Conservation (phyloP, 1,140 invertebrate genomes). For the Chrysoperla carnea region DNA sequence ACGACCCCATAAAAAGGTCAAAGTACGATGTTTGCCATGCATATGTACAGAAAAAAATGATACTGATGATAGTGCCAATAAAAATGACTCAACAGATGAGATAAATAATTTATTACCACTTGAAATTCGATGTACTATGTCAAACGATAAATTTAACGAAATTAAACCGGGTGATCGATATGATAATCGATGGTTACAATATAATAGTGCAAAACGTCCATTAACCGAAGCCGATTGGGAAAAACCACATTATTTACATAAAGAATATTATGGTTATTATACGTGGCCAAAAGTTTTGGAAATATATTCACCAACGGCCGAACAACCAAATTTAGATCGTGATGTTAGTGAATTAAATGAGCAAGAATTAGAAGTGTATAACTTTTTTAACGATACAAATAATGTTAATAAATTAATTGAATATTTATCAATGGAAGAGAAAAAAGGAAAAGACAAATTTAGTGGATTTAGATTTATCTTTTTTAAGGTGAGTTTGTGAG, state of each 20-base stretch:
- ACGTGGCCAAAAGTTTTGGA: constrained; percentile 53
- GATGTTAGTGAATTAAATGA: constrained; percentile 28
- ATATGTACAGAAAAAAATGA: no score
- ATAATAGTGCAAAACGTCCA: constrained; percentile 37
- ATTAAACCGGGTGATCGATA: constrained; percentile 29
- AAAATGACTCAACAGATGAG: no score
- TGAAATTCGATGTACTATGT: no score
- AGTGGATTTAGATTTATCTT: constrained; percentile 41
- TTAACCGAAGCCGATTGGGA: constrained; percentile 57
- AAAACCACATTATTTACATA: constrained; percentile 43
- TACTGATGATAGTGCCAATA: no score
- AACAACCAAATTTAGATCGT: constrained; percentile 36
- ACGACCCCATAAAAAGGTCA: constrained; percentile 39
- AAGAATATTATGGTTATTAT: constrained; percentile 58
- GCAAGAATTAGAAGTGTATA: constrained; percentile 42
- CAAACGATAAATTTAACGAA: no score
- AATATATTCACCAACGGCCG: constrained; percentile 37
- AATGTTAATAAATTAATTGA: constrained; percentile 57
- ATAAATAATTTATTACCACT: no score
- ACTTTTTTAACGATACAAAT: constrained; percentile 46
- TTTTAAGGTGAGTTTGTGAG: constrained; percentile 42
- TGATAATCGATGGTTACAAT: constrained; percentile 61
- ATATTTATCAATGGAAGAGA: constrained; percentile 69
- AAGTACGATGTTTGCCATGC: constrained; percentile 20
- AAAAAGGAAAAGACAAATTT: constrained; percentile 72